Conservation (phyloP, 2,888 invertebrate genomes). For the Ophraella communa region DNA sequence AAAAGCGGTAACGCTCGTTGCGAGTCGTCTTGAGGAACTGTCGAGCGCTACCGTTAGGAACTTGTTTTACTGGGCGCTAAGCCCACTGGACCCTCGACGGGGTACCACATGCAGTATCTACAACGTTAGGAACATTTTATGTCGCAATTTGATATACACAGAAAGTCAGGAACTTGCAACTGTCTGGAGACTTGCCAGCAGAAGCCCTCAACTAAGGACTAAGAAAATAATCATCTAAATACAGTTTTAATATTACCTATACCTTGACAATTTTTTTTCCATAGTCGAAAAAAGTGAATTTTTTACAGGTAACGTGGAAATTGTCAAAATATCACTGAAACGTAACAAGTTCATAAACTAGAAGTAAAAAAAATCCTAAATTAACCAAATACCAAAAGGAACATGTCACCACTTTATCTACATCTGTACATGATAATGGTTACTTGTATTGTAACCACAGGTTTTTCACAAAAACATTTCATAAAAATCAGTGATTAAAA, state of each 20-base stretch:
- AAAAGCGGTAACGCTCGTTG: conserved; percentile 57
- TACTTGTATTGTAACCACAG: too few relatives aligned
- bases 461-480: too few relatives aligned
- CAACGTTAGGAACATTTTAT: conserved; percentile 61
- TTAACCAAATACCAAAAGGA: too few relatives aligned
- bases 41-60: conserved; percentile 59
- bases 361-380: too few relatives aligned
- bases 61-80: conserved; percentile 61
- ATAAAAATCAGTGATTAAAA: too few relatives aligned
- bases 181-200: conserved; percentile 38
- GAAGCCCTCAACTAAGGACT: conserved; percentile 38
- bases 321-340: not conserved
- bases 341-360: not conserved
- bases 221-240: not conserved
- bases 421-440: too few relatives aligned
- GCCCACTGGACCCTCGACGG: conserved; percentile 52
- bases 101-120: conserved; percentile 61
- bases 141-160: conserved; percentile 57
- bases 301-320: not conserved
- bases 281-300: not conserved
- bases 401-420: too few relatives aligned
- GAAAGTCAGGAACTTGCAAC: conserved; percentile 57
- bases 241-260: not conserved
- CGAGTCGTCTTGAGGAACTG: conserved; percentile 58
- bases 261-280: not conserved